These are phyloP conservation scores for Arctopsyche grandis DNA, from an alignment of 1,140 invertebrate species.

Conservation along the genomic window DNA sequence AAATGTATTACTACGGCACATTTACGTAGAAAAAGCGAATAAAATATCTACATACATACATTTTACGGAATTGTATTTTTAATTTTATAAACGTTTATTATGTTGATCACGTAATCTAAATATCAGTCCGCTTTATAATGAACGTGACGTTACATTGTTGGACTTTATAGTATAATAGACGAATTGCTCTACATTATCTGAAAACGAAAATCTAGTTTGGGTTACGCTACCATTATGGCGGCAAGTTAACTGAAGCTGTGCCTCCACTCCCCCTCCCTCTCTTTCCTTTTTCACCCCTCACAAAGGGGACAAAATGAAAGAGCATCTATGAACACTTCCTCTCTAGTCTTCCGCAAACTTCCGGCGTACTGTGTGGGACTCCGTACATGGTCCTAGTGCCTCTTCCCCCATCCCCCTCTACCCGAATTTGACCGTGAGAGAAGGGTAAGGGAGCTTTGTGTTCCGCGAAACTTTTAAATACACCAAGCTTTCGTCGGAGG, in stretches of 20 bases:
- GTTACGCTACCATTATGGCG: neutral
- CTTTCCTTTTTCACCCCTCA: neutral
- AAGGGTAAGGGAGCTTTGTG: neutral
- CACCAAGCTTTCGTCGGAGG: neutral
- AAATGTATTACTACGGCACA: too few species aligned
- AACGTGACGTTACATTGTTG: neutral
- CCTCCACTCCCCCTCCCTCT: neutral
- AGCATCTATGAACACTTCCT: slow-evolving; percentile 9
- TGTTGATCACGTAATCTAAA: too few species aligned
- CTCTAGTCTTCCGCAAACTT: slow-evolving; percentile 8
- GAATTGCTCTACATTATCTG: neutral
- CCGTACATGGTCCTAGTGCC: neutral
- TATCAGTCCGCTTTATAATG: neutral
- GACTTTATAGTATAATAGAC: neutral
- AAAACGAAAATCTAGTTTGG: slow-evolving; percentile 1
- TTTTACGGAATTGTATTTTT: too few species aligned
- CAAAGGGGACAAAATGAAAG: slow-evolving; percentile 14
- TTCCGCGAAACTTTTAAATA: slow-evolving; percentile 14
- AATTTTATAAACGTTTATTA: too few species aligned
- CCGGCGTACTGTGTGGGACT: neutral
- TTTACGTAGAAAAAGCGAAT: too few species aligned
- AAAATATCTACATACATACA: too few species aligned
- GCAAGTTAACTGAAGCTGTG: neutral
- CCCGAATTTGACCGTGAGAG: neutral
- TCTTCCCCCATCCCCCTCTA: too few species aligned